A percentile compares a stretch with the other conserved stretches of the same genome.
phyloP scores from a whole-genome alignment of 2,113 vertebrate species.

The Alouatta palliata region DNA sequence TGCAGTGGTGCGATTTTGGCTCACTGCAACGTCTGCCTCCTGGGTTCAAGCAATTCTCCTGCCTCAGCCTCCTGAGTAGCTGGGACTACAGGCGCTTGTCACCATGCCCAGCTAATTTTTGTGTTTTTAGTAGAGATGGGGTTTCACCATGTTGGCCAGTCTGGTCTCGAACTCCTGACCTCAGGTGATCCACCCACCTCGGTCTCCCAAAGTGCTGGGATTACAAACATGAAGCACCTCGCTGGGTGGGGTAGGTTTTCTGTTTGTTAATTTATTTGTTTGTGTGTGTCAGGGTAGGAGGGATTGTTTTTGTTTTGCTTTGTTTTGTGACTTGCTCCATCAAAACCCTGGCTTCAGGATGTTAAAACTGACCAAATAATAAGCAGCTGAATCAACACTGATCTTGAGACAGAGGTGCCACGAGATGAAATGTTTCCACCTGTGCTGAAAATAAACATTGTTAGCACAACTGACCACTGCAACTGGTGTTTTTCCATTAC shows the following conservation, averaged over 20 bases:
- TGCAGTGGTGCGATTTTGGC: too few relatives aligned
- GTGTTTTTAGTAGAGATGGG: too few relatives aligned
- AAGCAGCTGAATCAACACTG: not conserved
- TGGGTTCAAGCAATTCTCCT: too few relatives aligned
- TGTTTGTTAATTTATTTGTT: not conserved
- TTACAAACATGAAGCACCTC: too few relatives aligned
- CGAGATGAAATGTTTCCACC: not conserved
- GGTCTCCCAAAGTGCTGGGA: too few relatives aligned
- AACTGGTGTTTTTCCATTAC: not conserved
- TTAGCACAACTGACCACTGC: not conserved
- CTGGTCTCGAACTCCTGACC: too few relatives aligned
- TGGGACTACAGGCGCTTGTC: too few relatives aligned
- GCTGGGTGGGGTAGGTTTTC: not conserved
- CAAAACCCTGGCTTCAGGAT: not conserved
- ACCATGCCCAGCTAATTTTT: too few relatives aligned
- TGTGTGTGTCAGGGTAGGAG: rapidly evolving
- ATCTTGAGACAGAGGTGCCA: not conserved
- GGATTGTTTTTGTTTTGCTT: not conserved
- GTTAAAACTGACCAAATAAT: constrained; percentile 26
- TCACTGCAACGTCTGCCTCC: too few relatives aligned
- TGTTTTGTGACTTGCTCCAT: not conserved
- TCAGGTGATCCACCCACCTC: too few relatives aligned
- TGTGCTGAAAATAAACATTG: not conserved
- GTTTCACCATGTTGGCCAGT: too few relatives aligned
- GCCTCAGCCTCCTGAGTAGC: too few relatives aligned